These are phyloP conservation scores for Belgica antarctica DNA, from an alignment of 2,888 invertebrate species.

Conservation along the genomic window DNA sequence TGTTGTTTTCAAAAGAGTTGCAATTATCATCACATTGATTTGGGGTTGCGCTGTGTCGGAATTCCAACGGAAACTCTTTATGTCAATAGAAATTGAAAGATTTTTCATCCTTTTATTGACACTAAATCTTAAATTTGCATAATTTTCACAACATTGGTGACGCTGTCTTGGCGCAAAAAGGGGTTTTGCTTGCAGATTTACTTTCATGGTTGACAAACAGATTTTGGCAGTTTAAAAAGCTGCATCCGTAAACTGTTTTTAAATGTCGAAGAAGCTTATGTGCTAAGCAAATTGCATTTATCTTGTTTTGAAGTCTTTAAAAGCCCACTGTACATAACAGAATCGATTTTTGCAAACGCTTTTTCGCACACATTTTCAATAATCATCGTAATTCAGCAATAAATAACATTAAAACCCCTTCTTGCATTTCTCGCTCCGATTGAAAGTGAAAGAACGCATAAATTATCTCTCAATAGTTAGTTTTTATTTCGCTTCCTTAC, in stretches of 20 bases:
- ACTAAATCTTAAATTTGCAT: constrained; percentile 31
- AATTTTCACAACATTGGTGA: constrained; percentile 29
- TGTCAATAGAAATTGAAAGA: constrained; percentile 27
- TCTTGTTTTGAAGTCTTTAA: background rate
- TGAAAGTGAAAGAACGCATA: constrained; percentile 34
- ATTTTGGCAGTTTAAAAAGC: too few species aligned
- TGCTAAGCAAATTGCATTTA: background rate
- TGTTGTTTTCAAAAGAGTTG: constrained; percentile 12
- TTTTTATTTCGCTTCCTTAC: background rate
- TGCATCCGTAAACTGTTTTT: too few species aligned
- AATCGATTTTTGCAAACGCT: background rate
- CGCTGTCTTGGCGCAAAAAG: constrained; percentile 8
- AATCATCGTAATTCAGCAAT: constrained; percentile 28
- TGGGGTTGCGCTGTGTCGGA: constrained; percentile 8
- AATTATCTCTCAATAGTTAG: constrained; percentile 25
- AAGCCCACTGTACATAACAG: background rate
- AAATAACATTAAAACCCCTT: constrained; percentile 37
- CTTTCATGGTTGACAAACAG: too few species aligned
- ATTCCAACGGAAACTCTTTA: constrained; percentile 35
- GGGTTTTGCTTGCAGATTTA: background rate
- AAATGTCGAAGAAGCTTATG: too few species aligned
- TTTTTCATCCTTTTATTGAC: constrained; percentile 27
- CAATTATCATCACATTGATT: constrained; percentile 19
- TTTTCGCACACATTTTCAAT: background rate
- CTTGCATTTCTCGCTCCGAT: background rate